Evolutionary conservation across 2,888 invertebrate species (phyloP), one percentile per base, ranked within the genome.

Genomic region (Candidula unifasciata): DNA sequence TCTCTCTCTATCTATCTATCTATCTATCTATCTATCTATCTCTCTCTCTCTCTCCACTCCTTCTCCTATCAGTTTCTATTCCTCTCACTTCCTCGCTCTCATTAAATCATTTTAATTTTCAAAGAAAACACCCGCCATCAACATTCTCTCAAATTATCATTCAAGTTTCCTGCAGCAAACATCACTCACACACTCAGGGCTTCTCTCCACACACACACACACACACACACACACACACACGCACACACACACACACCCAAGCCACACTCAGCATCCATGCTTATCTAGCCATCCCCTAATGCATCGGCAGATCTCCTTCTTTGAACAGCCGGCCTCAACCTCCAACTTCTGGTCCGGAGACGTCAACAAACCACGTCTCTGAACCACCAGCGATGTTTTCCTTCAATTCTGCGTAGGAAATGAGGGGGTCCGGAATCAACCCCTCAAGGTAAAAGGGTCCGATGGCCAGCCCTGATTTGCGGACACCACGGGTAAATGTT

Each of bases 331-430:
- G 52, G 27, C 10, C 6, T 13, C 2, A 2, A 3, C 3, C 3
- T 3, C 52, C 27, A 6, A 27, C 10, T 3, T 27, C 52, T 10
- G 44, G n/a, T n/a, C 52, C 16, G 27, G 44, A n/a, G 73, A 74
- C 73, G 73, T 74, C 73, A 74, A 74, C 73, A 74, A 13, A 52
- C 16, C 24, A 44, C 1, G 13, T 30, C 73, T 57, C 60, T 60
- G 24, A 33, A 35, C 5, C 57, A 27, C 33, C n/a, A 10, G 35
- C 30, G 24, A 10, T 80, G 80, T 80, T 80, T 80, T 80, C 80
- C 68, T 80, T 80, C 69, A 35, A 80, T 80, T 69, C 69, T 30
- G 69, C 18, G 18, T 69, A 80, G 80, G 80, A 80, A 80, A 80
- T 80, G 80, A 69, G 69, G 52, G n/a, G 78, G 66, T 78, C 78